phyloP scores from a whole-genome alignment of 2,888 invertebrate species.

The Labia minor region DNA sequence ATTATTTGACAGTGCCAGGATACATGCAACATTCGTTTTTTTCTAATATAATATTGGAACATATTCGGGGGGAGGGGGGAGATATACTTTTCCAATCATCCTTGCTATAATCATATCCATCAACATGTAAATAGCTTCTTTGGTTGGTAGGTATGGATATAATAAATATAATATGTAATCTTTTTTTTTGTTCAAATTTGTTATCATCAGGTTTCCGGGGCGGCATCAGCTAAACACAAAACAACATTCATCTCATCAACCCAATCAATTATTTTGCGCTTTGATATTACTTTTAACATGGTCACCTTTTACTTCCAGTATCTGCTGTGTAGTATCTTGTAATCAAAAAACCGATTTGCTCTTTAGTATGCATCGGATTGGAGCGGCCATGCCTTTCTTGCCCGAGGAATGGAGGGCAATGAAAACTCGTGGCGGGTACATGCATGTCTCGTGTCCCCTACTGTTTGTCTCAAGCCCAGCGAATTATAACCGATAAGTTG shows the following conservation, averaged over 20 bases:
- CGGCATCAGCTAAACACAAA: background rate
- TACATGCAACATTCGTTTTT: background rate
- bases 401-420: background rate
- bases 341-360: background rate
- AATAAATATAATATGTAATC: background rate
- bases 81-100: no score
- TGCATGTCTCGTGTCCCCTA: background rate
- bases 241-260: slow-evolving; percentile 1
- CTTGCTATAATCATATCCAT: no score
- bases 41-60: background rate
- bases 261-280: slow-evolving; percentile 1
- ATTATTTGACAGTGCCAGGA: no score
- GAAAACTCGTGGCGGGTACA: slow-evolving; percentile 7
- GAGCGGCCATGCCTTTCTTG: background rate
- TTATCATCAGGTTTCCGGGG: background rate
- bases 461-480: background rate
- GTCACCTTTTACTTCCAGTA: background rate
- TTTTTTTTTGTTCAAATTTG: background rate
- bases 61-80: no score
- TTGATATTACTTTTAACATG: background rate
- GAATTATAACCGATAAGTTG: background rate
- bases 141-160: no score
- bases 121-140: no score
- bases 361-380: slow-evolving; percentile 4
- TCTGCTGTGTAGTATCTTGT: slow-evolving; percentile 8